These are phyloP conservation scores for Lamellibrachia luymesi DNA, from an alignment of 1,140 invertebrate genomes.

Conservation along the genomic window DNA sequence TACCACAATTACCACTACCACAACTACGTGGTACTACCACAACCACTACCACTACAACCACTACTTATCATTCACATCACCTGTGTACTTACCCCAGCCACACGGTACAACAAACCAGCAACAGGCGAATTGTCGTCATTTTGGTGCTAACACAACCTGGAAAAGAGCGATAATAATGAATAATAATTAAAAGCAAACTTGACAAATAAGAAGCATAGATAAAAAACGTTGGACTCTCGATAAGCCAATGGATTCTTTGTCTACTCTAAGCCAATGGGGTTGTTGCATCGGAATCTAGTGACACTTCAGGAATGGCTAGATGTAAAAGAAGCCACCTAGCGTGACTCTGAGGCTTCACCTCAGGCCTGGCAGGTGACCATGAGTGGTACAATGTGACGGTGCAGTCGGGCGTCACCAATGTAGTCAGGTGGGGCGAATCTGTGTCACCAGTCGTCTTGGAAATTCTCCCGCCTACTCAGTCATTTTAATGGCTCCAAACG, in stretches of 20 bases:
- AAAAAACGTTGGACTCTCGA: no score
- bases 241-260: no score
- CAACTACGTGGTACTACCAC: not conserved
- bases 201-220: no score
- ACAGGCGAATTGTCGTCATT: not conserved
- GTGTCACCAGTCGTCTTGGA: not conserved
- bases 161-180: not conserved
- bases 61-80: not conserved
- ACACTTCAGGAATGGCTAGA: not conserved
- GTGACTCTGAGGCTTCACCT: not conserved
- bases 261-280: no score
- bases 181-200: no score
- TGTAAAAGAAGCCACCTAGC: not conserved
- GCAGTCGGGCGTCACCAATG: not conserved
- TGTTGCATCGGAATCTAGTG: not conserved
- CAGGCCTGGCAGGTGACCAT: not conserved
- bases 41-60: no score
- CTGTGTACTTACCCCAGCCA: not conserved
- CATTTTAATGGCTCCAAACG: not conserved
- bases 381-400: not conserved
- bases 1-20: not conserved
- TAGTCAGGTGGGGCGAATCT: not conserved
- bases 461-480: not conserved
- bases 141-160: not conserved
- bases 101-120: not conserved